Evolutionary conservation across 2,797 vertebrate species (phyloP), one percentile per base, ranked within the genome.

Genomic region (Sebastes cheni): DNA sequence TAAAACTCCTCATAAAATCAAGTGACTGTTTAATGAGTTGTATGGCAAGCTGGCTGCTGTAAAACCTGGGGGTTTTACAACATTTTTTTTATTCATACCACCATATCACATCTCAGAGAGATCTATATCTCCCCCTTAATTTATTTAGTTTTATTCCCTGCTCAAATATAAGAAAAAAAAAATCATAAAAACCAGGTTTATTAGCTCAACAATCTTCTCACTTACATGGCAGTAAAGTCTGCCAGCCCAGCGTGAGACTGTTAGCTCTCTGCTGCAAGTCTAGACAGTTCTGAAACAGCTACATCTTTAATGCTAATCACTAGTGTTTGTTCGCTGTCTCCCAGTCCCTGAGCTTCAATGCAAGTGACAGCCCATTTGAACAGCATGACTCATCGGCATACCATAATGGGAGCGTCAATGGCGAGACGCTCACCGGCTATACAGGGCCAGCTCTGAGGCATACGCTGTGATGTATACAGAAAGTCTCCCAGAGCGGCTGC

Each of bases 11-110:
- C 84, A 67, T 90, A 88, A 91, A 93, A 86, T 83, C 81, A 89
- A 90, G 81, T 77, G 81, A 67, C 72, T 91, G 86, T 89, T 90
- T 87, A 90, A 92, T 85, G 83, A 91, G 81, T 80, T 79, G 77
- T 64, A 72, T 58, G 39, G 78, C 59, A 81, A 83, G 68, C 32
- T 25, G 39, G 75, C 72, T 76, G 78, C 76, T 72, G 64, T 70
- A 78, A 88, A 91, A 81, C 18, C 22, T 9, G 5, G 8, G 2
- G 67, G 87, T 79, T 89, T 83, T 79, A 74, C 52, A 20, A 60
- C 32, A 12, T 67, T 58, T 74, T 34, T 18, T 50, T 69, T 71
- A 76, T 76, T 78, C 67, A 83, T 54, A 34, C 8, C 18, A 70
- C 25, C 59, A 64, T 42, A 32, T 64, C 55, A 74, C 55, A 74